phyloP scores from a whole-genome alignment of 2,888 invertebrate genomes.

The Microctonus brassicae region DNA sequence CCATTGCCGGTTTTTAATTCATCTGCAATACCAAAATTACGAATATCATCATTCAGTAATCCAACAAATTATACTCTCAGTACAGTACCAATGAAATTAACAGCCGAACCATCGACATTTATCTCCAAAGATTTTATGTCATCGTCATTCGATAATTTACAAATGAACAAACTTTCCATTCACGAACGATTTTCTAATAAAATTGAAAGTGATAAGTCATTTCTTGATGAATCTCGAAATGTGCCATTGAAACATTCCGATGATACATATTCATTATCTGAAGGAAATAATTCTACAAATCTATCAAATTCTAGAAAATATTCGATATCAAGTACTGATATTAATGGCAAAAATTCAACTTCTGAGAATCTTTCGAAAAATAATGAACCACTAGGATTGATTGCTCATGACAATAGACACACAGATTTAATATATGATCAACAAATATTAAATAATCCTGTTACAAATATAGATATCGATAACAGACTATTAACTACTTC shows the following conservation, averaged over 20 bases:
- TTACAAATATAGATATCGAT: background rate
- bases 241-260: background rate
- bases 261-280: background rate
- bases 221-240: background rate
- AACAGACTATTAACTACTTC: constrained; percentile 36
- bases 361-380: constrained; percentile 49
- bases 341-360: constrained; percentile 61
- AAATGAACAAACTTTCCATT: constrained; percentile 28
- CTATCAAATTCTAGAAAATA: constrained; percentile 37
- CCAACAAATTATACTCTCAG: constrained; percentile 8
- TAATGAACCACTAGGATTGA: background rate
- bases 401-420: background rate
- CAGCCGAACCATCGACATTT: background rate
- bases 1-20: constrained; percentile 56
- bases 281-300: constrained; percentile 41
- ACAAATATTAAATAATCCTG: too few species aligned
- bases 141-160: constrained; percentile 39
- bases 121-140: background rate
- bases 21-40: constrained; percentile 25
- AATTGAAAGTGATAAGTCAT: background rate
- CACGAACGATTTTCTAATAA: constrained; percentile 36
- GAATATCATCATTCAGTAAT: constrained; percentile 1
- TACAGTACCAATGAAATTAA: background rate
- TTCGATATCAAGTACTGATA: constrained; percentile 50
- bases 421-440: background rate